Evolutionary conservation across 1,140 invertebrate species (phyloP).

Genomic region (Eubasilissa regina): DNA sequence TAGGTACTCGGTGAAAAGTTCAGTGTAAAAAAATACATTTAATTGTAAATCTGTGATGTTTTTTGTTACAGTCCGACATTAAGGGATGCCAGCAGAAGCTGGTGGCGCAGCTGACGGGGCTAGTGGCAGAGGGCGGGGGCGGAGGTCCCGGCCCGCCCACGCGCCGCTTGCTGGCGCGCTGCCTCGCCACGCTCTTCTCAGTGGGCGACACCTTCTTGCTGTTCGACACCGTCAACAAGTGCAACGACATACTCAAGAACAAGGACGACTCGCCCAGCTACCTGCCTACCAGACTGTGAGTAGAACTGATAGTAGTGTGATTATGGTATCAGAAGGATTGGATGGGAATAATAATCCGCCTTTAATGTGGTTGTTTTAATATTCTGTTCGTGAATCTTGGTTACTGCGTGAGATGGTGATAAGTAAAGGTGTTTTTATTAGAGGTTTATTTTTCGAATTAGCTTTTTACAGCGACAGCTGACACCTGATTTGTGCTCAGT

Average conservation of each 20-base stretch:
- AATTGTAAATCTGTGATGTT: background rate
- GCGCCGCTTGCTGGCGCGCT: slow-evolving; percentile 91
- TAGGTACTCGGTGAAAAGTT: no score
- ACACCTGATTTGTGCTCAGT: no score
- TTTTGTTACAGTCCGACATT: slow-evolving; percentile 87
- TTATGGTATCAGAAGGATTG: no score
- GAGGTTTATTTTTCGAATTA: no score
- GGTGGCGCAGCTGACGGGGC: slow-evolving; percentile 91
- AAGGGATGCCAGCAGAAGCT: slow-evolving; percentile 97
- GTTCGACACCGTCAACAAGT: slow-evolving; percentile 98
- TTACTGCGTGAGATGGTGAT: no score
- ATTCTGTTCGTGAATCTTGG: no score
- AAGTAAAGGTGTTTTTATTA: no score
- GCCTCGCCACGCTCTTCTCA: slow-evolving; percentile 95
- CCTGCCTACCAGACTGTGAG: slow-evolving; percentile 94
- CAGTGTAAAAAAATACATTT: no score
- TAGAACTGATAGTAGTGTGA: slow-evolving; percentile 63
- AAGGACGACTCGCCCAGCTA: slow-evolving; percentile 98
- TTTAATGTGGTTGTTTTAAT: no score
- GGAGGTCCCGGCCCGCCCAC: slow-evolving; percentile 92
- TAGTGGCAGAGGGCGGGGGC: slow-evolving; percentile 81
- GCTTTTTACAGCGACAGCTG: no score
- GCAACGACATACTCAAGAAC: slow-evolving; percentile 97
- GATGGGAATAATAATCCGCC: no score
- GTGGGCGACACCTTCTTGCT: slow-evolving; percentile 97